phyloP scores from a whole-genome alignment of 2,888 invertebrate species.

The Phengaris arion region DNA sequence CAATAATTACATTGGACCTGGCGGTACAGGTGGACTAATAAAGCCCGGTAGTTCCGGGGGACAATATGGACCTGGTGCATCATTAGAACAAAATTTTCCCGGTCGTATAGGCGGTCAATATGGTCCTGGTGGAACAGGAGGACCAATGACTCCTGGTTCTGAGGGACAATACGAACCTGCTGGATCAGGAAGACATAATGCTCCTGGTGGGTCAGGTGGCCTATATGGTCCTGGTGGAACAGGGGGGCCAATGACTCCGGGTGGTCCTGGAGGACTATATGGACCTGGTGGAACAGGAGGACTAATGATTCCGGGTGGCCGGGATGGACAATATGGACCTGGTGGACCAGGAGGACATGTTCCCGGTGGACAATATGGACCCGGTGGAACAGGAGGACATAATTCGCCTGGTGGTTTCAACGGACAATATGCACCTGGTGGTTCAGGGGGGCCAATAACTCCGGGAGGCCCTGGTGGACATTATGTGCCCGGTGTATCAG shows the following conservation, averaged over 20 bases:
- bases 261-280: slow-evolving; percentile 32
- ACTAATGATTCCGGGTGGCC: slow-evolving; percentile 13
- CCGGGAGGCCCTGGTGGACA: not conserved
- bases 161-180: slow-evolving; percentile 30
- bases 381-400: slow-evolving; percentile 33
- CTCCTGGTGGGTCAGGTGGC: slow-evolving; percentile 31
- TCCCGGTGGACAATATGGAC: slow-evolving; percentile 30
- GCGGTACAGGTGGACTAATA: not conserved
- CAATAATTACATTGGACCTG: not conserved
- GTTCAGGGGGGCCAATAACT: slow-evolving; percentile 30
- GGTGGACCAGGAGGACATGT: slow-evolving; percentile 31
- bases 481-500: slow-evolving; percentile 34
- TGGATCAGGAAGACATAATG: slow-evolving; percentile 33
- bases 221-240: slow-evolving; percentile 32
- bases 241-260: slow-evolving; percentile 30
- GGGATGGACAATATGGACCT: slow-evolving; percentile 27
- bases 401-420: slow-evolving; percentile 22
- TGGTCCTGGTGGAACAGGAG: slow-evolving; percentile 31
- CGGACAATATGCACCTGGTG: slow-evolving; percentile 35
- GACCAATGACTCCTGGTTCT: slow-evolving; percentile 31
- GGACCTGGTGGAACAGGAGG: slow-evolving; percentile 35
- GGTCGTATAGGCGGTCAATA: not conserved
- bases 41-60: not conserved
- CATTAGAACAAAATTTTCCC: slow-evolving; percentile 10
- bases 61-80: slow-evolving; percentile 3